Conservation (phyloP, 2,888 invertebrate genomes). For the Nomada hirtipes region DNA sequence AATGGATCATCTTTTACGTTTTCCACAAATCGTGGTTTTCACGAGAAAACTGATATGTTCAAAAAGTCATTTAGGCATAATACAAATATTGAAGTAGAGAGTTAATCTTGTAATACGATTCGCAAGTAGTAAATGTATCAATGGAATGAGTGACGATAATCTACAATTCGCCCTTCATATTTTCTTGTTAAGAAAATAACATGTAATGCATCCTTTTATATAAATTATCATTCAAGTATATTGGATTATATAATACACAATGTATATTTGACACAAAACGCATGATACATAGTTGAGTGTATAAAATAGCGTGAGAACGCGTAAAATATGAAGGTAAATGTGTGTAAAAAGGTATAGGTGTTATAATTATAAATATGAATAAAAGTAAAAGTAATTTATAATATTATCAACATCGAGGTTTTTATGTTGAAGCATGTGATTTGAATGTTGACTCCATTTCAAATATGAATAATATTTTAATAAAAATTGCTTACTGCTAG, state of each 20-base stretch:
- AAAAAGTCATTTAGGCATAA: neutral
- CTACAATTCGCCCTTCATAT: neutral
- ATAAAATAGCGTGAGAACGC: neutral
- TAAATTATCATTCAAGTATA: conserved; percentile 3
- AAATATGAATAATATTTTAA: neutral
- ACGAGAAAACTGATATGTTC: neutral
- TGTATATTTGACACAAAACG: neutral
- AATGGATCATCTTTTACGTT: neutral
- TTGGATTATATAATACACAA: neutral
- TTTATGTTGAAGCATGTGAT: neutral
- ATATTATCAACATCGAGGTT: conserved; percentile 5
- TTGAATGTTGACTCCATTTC: neutral
- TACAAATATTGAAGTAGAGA: neutral
- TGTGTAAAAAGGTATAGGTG: conserved; percentile 21
- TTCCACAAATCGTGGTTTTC: neutral
- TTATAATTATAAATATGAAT: neutral
- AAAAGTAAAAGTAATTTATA: conserved; percentile 2
- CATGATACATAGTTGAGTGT: neutral
- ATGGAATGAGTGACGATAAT: neutral
- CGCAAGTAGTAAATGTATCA: neutral
- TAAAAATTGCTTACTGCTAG: neutral
- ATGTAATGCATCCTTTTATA: neutral
- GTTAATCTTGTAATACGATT: neutral
- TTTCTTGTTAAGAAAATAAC: neutral
- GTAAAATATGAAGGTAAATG: conserved; percentile 1